Evolutionary conservation across 2,797 vertebrate genomes (phyloP).

Genomic region (Morelia viridis): DNA sequence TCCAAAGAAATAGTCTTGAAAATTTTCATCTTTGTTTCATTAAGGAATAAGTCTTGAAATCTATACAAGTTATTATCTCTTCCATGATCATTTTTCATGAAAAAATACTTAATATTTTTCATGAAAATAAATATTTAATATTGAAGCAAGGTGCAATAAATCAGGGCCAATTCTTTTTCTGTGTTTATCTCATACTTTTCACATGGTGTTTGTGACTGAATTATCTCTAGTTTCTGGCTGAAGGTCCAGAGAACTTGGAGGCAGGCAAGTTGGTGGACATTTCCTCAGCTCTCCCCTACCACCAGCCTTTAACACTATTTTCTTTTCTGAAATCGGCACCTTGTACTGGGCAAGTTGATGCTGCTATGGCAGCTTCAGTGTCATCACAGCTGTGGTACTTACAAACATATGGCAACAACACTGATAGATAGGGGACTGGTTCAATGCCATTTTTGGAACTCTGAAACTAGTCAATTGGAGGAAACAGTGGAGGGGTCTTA

Average conservation of each 20-base stretch:
- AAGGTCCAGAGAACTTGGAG: neutral
- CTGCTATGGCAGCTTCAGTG: neutral
- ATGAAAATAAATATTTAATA: neutral
- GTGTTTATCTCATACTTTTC: neutral
- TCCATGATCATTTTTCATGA: neutral
- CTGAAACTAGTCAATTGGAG: neutral
- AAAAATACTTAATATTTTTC: neutral
- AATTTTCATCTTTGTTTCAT: neutral
- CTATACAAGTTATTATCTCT: neutral
- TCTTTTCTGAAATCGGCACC: neutral
- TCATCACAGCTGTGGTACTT: neutral
- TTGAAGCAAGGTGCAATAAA: neutral
- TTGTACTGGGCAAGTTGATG: neutral
- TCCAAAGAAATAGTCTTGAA: neutral
- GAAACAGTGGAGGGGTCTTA: neutral
- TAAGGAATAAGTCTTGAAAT: neutral
- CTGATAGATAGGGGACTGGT: neutral
- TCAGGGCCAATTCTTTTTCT: neutral
- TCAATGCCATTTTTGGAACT: neutral
- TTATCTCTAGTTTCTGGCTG: neutral
- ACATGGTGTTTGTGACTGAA: neutral
- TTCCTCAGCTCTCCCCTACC: neutral
- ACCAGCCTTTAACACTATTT: neutral
- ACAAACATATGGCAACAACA: neutral
- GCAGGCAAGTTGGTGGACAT: neutral